A percentile compares a stretch with the other conserved stretches of the same genome.
These are phyloP conservation scores for Sphaeramia orbicularis DNA, from an alignment of 2,797 vertebrate species.

Conservation along the genomic window DNA sequence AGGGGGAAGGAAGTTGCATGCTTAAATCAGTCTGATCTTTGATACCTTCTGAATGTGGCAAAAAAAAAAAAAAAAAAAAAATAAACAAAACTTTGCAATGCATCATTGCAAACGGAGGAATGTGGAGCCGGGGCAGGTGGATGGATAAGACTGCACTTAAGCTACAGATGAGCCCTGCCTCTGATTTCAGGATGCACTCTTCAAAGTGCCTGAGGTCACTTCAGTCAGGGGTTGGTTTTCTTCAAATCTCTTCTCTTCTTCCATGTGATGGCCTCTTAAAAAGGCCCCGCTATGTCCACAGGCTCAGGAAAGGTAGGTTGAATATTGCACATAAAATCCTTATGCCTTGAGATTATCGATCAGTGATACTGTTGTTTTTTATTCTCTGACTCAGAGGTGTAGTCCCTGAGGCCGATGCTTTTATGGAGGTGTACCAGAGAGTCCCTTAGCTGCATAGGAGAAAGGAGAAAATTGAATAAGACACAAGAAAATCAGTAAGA, in stretches of 20 bases:
- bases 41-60: conserved; percentile 9
- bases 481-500: background rate
- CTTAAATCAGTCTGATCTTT: conserved; percentile 17
- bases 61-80: conserved; percentile 8
- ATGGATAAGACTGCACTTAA: conserved; percentile 46
- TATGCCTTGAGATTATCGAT: conserved; percentile 43
- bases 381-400: conserved; percentile 86
- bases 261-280: background rate
- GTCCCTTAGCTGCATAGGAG: conserved; percentile 88
- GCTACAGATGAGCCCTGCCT: conserved; percentile 39
- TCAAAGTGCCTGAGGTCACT: conserved; percentile 31
- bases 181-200: conserved; percentile 58
- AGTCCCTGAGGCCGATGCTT: conserved; percentile 87
- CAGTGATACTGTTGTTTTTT: conserved; percentile 87
- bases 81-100: conserved; percentile 11
- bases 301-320: background rate
- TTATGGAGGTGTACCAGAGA: conserved; percentile 91
- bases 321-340: conserved; percentile 48
- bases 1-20: conserved; percentile 20
- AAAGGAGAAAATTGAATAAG: conserved; percentile 1
- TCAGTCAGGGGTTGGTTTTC: conserved; percentile 4
- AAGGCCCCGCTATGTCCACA: background rate
- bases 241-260: background rate
- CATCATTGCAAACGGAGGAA: conserved; percentile 26
- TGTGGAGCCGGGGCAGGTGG: background rate